These are phyloP conservation scores for Neotoma lepida DNA, from an alignment of 2,113 vertebrate genomes.

Conservation along the genomic window DNA sequence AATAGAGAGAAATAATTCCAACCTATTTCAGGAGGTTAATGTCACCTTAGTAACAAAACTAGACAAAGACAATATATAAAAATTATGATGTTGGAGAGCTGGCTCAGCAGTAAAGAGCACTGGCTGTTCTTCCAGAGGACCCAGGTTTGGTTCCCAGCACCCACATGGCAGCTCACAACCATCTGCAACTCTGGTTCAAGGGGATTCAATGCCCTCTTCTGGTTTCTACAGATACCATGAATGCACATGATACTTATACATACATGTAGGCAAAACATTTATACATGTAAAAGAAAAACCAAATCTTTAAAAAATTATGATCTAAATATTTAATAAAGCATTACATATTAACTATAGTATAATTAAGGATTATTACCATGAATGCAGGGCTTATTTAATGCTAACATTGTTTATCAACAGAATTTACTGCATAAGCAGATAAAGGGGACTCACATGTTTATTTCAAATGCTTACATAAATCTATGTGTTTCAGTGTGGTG, in stretches of 20 bases:
- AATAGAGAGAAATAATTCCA: neutral
- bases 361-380: neutral
- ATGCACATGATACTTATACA: too few species aligned
- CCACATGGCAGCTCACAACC: neutral
- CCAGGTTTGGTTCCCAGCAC: neutral
- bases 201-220: neutral
- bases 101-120: neutral
- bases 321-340: conserved; percentile 16
- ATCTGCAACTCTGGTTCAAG: neutral
- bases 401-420: conserved; percentile 15
- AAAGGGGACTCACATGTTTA: neutral
- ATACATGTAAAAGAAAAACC: neutral
- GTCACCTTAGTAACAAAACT: neutral
- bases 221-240: neutral
- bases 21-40: conserved; percentile 13
- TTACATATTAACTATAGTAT: neutral
- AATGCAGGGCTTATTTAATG: neutral
- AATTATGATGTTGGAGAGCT: neutral
- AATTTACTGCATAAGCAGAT: neutral
- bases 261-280: neutral
- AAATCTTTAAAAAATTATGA: neutral
- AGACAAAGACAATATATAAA: neutral
- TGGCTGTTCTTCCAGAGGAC: neutral
- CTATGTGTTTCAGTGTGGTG: neutral
- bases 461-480: neutral